Base-by-base conservation (phyloP, 2,888 invertebrate species). In the Protula sp. region DNA sequence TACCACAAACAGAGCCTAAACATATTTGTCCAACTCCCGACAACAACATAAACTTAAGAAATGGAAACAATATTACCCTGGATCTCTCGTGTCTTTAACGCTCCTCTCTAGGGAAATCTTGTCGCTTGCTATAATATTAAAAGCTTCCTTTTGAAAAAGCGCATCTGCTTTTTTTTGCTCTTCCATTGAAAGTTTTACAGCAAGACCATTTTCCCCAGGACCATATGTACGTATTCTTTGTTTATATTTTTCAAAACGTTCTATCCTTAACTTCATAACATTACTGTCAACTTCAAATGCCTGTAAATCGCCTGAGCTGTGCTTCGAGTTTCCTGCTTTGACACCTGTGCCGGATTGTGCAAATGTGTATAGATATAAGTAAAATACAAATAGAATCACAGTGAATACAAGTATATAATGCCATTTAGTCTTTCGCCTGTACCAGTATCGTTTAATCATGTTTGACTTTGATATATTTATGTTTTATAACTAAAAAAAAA, bases 101-200 rank as follows among this genome's bases (percentile, higher is more conserved):
- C 88, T 88, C 69, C 95, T 84, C 79, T 91, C 90, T 72, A 92
- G 87, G 0, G 92, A 87, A 74, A 95, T 88, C 76, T 89, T 87
- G 77, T 94, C 91, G 77, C 93, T 94, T 4, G 94, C 84, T 69
- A 92, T 86, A 61, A 91, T 88, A 78, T 95, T 95, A 67, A 95
- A 87, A 1, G 94, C 94, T 68, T 91, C 88, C 75, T 87, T 88
- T 72, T 89, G 88, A 77, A 91, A 87, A 0, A 89, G 85, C 67
- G 86, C 85, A 62, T 91, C 89, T 28, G 84, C 75, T 68, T 68
- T 70, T 47, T 81, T 80, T 72, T 87, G 86, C 55, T 90, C 90
- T 48, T 79, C 74, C 30, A 72, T 74, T 30, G 68, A 60, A 22
- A 81, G 60, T 4, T 59, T 28, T 0, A 81, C 73, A 3, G 72